A percentile compares a stretch with the other conserved stretches of the same genome.
Conservation (phyloP, 2,888 invertebrate species). For the Diplolepis rosae region DNA sequence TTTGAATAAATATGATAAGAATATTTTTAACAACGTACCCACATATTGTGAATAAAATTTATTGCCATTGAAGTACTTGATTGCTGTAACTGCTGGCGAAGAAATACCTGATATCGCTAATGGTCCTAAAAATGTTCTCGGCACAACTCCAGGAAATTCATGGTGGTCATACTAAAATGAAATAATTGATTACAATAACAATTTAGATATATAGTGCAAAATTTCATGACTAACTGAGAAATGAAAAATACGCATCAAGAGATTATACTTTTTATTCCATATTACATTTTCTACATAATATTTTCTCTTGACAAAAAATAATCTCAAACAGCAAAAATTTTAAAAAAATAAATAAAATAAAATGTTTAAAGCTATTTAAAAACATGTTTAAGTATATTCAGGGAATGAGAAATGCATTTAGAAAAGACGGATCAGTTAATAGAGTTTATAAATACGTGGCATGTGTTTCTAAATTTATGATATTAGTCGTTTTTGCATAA, state of each 20-base stretch:
- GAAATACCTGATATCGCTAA: constrained; percentile 86
- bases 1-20: background rate
- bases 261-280: no score
- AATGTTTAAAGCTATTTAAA: background rate
- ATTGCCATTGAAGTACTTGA: constrained; percentile 81
- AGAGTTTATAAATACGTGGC: constrained; percentile 61
- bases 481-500: constrained; percentile 57
- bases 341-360: background rate
- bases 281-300: no score
- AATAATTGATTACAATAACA: no score
- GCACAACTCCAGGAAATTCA: constrained; percentile 98
- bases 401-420: background rate
- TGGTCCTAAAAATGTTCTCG: constrained; percentile 96
- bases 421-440: constrained; percentile 58
- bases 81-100: constrained; percentile 82
- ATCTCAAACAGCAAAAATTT: background rate
- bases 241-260: no score
- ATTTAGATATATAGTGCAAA: no score
- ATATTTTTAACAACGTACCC: constrained; percentile 77
- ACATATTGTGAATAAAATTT: constrained; percentile 94
- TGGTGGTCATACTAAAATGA: constrained; percentile 93
- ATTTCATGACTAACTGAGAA: no score
- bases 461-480: constrained; percentile 62
- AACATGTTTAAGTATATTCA: background rate
- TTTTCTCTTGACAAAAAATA: no score